Evolutionary conservation across 2,888 invertebrate species (phyloP).

Genomic region (Synanthedon formicaeformis): DNA sequence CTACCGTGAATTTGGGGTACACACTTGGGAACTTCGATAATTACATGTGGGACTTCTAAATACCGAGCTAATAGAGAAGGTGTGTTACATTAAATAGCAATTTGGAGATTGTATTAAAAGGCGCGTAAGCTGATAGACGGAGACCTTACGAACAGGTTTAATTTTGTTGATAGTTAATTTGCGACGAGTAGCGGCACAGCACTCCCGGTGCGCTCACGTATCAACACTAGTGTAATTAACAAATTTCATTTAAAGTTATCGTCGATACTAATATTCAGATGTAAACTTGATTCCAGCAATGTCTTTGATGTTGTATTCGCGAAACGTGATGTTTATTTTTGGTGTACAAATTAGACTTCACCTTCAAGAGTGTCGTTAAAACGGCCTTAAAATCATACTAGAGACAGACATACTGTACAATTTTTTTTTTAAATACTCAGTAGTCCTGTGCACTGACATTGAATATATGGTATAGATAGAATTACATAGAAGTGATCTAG

Average conservation of each 20-base stretch:
- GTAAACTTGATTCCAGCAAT: neutral
- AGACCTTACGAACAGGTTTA: constrained; percentile 38
- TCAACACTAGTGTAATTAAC: constrained; percentile 65
- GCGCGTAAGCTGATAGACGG: constrained; percentile 32
- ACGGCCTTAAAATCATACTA: too few species aligned
- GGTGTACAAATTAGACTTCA: neutral
- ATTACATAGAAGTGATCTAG: too few species aligned
- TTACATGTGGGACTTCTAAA: constrained; percentile 16
- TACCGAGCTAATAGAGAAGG: too few species aligned
- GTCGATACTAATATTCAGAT: constrained; percentile 28
- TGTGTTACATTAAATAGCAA: constrained; percentile 15
- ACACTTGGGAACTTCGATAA: constrained; percentile 13
- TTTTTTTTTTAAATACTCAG: too few species aligned
- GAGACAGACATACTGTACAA: too few species aligned
- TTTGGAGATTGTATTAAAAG: constrained; percentile 26
- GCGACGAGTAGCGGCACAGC: constrained; percentile 13
- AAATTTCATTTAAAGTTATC: constrained; percentile 59
- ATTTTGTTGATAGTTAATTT: constrained; percentile 59
- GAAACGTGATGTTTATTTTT: neutral
- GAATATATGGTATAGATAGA: too few species aligned
- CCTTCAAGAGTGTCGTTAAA: neutral
- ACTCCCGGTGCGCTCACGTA: constrained; percentile 48
- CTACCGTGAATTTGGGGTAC: constrained; percentile 16
- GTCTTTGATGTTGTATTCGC: constrained; percentile 5
- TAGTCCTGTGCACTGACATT: too few species aligned